Evolutionary conservation across 2,888 invertebrate species (phyloP).

Genomic region (Ennomos fuscantarius): DNA sequence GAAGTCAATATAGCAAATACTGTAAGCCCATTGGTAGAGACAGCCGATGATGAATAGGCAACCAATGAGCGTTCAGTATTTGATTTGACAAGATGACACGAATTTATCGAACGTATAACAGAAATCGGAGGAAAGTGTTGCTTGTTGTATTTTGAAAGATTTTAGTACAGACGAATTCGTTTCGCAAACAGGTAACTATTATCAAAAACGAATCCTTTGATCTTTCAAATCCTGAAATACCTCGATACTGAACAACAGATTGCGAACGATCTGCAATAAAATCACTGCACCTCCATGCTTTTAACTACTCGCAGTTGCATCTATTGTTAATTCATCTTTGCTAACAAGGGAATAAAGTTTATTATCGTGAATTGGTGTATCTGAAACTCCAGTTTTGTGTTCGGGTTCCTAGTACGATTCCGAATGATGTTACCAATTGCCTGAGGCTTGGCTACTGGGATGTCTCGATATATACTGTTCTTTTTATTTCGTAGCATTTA

Average conservation of each 20-base stretch:
- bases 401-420: slow-evolving; percentile 14
- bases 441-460: slow-evolving; percentile 33
- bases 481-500: slow-evolving; percentile 34
- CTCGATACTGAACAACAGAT: slow-evolving; percentile 35
- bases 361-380: slow-evolving; percentile 32
- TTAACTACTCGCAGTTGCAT: slow-evolving; percentile 7
- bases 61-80: too few relatives aligned
- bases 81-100: slow-evolving; percentile 2
- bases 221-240: slow-evolving; percentile 14
- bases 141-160: too few relatives aligned
- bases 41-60: too few relatives aligned
- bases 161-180: too few relatives aligned
- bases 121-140: too few relatives aligned
- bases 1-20: too few relatives aligned
- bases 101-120: too few relatives aligned
- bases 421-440: slow-evolving; percentile 35
- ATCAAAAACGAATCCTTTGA: slow-evolving; percentile 12
- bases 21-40: too few relatives aligned
- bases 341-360: slow-evolving; percentile 17
- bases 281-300: slow-evolving; percentile 34
- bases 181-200: background rate
- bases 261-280: slow-evolving; percentile 37
- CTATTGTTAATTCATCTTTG: slow-evolving; percentile 10
- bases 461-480: slow-evolving; percentile 23
- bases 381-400: slow-evolving; percentile 41